These are phyloP conservation scores for Eulemur albifrons DNA, from an alignment of 2,797 vertebrate genomes.

Conservation along the genomic window DNA sequence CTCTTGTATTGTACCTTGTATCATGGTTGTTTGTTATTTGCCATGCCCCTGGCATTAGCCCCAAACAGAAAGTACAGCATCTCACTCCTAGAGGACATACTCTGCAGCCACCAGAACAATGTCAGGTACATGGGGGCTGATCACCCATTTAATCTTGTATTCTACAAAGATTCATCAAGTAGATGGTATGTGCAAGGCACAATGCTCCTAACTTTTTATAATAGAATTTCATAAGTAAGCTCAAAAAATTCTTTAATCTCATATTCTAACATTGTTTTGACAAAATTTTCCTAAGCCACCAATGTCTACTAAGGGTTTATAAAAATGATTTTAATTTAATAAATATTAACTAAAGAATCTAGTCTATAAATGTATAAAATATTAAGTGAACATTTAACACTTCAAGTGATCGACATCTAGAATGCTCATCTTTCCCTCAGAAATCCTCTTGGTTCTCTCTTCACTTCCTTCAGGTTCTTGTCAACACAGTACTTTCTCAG, in stretches of 20 bases:
- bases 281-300: not conserved
- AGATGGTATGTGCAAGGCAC: not conserved
- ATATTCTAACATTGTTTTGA: not conserved
- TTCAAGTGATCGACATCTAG: not conserved
- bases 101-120: not conserved
- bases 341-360: not conserved
- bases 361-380: not conserved
- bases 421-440: not conserved
- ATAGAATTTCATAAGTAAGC: not conserved
- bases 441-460: not conserved
- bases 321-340: slow-evolving; percentile 1
- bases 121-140: not conserved
- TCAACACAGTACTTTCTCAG: not conserved
- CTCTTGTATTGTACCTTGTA: not conserved
- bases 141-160: not conserved
- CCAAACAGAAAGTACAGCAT: not conserved
- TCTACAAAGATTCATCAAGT: not conserved
- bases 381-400: not conserved
- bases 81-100: not conserved
- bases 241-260: not conserved
- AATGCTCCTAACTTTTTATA: not conserved
- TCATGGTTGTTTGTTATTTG: not conserved
- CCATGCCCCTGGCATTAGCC: not conserved
- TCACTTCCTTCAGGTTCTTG: not conserved
- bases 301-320: not conserved